phyloP scores from a whole-genome alignment of 1,140 invertebrate species.

The Sitophilus oryzae region DNA sequence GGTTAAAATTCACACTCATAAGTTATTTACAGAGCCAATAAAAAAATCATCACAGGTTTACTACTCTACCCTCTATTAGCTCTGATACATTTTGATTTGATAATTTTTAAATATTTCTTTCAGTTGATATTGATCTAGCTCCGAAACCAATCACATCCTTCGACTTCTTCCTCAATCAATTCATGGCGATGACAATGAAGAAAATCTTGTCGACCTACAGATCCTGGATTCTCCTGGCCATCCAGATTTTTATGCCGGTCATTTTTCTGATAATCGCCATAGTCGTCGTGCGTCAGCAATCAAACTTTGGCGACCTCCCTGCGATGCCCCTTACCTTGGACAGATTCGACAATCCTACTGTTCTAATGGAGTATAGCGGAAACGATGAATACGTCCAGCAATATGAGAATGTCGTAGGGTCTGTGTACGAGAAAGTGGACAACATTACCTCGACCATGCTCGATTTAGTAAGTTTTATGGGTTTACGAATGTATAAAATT shows the following conservation, averaged over 20 bases:
- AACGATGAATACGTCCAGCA: background rate
- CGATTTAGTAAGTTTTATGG: conserved; percentile 22
- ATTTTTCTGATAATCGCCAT: conserved; percentile 56
- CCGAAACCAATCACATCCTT: conserved; percentile 36
- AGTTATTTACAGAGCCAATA: too few species aligned
- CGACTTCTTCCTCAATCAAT: conserved; percentile 51
- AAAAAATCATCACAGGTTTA: too few species aligned
- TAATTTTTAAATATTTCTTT: conserved; percentile 10
- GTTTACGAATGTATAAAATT: background rate
- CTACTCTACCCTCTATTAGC: too few species aligned
- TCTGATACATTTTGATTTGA: background rate
- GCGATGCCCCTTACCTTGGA: conserved; percentile 40
- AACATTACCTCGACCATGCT: conserved; percentile 24
- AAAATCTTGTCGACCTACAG: conserved; percentile 51
- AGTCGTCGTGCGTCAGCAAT: conserved; percentile 47
- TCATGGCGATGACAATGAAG: conserved; percentile 58
- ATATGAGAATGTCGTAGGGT: conserved; percentile 9
- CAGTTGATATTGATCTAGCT: conserved; percentile 21
- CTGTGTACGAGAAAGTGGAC: conserved; percentile 4
- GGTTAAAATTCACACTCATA: too few species aligned
- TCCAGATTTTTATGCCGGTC: conserved; percentile 55
- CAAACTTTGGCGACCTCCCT: conserved; percentile 45
- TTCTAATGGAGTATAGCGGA: conserved; percentile 38
- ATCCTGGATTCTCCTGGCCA: conserved; percentile 50
- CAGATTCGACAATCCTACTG: conserved; percentile 37